Base-by-base conservation (phyloP, 2,797 vertebrate species). In the Parotocinclus haroldoi region DNA sequence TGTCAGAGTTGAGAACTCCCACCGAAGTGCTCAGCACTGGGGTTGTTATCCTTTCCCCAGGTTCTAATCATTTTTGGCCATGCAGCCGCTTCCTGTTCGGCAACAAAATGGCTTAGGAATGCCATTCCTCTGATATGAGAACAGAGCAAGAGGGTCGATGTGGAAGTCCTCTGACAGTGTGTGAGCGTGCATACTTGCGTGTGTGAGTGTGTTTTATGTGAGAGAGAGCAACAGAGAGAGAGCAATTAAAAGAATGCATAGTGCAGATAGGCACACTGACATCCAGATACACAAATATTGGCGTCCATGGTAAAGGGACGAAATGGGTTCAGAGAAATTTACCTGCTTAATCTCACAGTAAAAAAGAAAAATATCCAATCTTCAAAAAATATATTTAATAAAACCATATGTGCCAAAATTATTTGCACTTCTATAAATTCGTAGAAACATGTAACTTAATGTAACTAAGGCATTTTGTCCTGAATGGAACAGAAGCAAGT, bases 111-210 rank as follows among this genome's bases (percentile, higher is more conserved):
- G 90, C 88, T 91, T 89, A 90, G 91, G 92, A 94, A 94, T 93
- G 92, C 93, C 92, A 92, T 91, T 90, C 89, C 90, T 90, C 92
- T 91, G 91, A 93, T 93, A 93, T 89, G 92, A 92, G 92, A 90
- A 89, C 45, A 69, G 42, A 49, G 56, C 27, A 14, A 71, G 58
- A 60, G 86, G 90, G 91, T 88, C 78, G 78, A 63, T 90, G 87
- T 93, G 91, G 92, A 93, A 91, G 91, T 90, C 89, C 88, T 91
- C 82, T 89, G 92, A 86, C 87, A 85, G 86, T 87, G 50, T 58
- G 64, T 72, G 60, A 58, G 52, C 60, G 17, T 44, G 88, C 85
- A 88, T 27, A 27, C 27, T 27, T 27, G 27, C 5, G 27, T 27
- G 27, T 27, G 27, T 27, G 27, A 2, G 27, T 27, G 27, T 27